Evolutionary conservation across 2,797 vertebrate genomes (phyloP), one percentile per base, ranked within the genome.

Genomic region (Amazonetta brasiliensis): DNA sequence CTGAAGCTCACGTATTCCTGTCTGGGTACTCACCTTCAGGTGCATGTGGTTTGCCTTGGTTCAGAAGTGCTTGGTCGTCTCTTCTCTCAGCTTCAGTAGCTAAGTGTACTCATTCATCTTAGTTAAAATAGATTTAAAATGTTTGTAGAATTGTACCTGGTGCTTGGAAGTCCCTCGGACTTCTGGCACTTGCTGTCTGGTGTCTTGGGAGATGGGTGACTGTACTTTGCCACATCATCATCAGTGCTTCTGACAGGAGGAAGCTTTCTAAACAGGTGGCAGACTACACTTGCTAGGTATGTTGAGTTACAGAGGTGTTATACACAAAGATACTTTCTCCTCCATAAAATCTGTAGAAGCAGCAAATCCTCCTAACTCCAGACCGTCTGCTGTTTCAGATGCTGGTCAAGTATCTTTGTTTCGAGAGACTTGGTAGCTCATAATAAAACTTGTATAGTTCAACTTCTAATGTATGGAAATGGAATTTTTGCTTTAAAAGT

Each of bases 381-480:
- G 89, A 63, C 79, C 23, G 21, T 48, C 46, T 77, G 12, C 74
- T 86, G 31, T 73, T 94, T 94, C 68, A 35, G 54, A 28, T 91
- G 26, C 68, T 91, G 87, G 60, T 89, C 78, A 96, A 93, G 68
- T 94, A 43, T 94, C 92, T 96, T 96, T 96, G 56, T 72, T 97
- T 89, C 76, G 77, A 72, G 52, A 35, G 90, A 93, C 94, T 92
- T 81, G 72, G 64, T 92, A 97, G 88, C 89, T 97, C 89, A 55
- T 95, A 90, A 88, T 89, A 87, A 85, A 87, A 95, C 50, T 52
- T 44, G 43, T 69, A 76, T 78, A 93, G 73, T 97, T 97, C 89
- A 81, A 28, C 46, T 73, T 90, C 48, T 68, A 21, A 77, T 59
- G 48, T 77, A 66, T 1, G 3, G 63, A 31, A 81, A 50, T 30